Percentiles rank a stretch among this genome's conserved stretches.
Conservation (phyloP, 2,797 vertebrate species). For the Neopelma chrysocephalum region DNA sequence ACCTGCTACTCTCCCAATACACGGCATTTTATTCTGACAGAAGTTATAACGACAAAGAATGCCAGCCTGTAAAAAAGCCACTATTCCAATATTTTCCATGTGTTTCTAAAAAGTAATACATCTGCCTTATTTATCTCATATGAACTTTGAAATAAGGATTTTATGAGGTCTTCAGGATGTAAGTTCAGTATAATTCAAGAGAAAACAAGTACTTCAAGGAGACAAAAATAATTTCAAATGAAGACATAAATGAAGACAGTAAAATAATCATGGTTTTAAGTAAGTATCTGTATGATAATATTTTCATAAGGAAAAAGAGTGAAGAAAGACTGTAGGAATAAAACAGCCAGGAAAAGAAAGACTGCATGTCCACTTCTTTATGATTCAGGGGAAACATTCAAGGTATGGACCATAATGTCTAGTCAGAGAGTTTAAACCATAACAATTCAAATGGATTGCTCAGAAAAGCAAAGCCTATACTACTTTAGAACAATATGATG, state of each 20-base stretch:
- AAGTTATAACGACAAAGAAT: background rate
- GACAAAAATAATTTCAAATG: background rate
- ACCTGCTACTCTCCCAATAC: background rate
- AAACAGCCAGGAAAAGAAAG: background rate
- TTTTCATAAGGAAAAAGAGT: background rate
- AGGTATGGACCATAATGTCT: background rate
- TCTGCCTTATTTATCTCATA: background rate
- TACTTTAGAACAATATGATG: accelerated
- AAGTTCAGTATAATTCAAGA: background rate
- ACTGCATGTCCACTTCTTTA: background rate
- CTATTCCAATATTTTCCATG: background rate
- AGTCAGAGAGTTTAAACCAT: background rate
- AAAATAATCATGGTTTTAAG: background rate
- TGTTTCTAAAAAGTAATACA: background rate
- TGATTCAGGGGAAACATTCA: background rate
- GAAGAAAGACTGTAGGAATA: background rate
- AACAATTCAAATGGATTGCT: background rate
- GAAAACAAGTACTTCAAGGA: background rate
- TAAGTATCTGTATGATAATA: background rate
- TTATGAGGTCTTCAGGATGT: background rate
- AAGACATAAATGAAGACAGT: background rate
- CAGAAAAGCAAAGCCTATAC: background rate
- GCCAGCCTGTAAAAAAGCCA: background rate
- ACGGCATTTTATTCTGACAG: background rate
- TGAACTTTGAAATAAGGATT: background rate